These are phyloP conservation scores for Ennomos quercinarius DNA, from an alignment of 2,888 invertebrate genomes.

Conservation along the genomic window DNA sequence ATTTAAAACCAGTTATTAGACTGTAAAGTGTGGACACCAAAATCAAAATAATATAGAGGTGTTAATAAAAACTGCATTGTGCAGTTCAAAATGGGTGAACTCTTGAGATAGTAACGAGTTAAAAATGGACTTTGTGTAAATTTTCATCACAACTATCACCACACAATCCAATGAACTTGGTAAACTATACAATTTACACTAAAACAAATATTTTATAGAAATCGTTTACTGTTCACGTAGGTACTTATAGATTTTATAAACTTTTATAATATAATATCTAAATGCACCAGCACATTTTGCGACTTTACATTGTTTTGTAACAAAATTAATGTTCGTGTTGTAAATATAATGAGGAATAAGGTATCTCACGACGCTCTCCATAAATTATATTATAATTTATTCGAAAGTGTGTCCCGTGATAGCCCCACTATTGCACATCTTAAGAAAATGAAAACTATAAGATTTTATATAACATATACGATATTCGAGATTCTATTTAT, in stretches of 20 bases:
- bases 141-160: background rate
- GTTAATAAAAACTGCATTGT: too few relatives aligned
- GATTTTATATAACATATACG: slow-evolving; percentile 51
- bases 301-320: slow-evolving; percentile 31
- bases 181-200: slow-evolving; percentile 22
- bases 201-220: slow-evolving; percentile 16
- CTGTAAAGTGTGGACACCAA: too few relatives aligned
- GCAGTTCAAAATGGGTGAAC: background rate
- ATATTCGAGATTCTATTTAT: slow-evolving; percentile 49
- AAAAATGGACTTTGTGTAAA: slow-evolving; percentile 2
- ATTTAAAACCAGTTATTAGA: too few relatives aligned
- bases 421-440: slow-evolving; percentile 29
- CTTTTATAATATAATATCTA: slow-evolving; percentile 17
- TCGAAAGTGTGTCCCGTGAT: slow-evolving; percentile 24
- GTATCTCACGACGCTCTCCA: slow-evolving; percentile 33
- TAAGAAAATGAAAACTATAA: slow-evolving; percentile 33
- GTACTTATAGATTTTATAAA: slow-evolving; percentile 22
- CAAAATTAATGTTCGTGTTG: slow-evolving; percentile 25
- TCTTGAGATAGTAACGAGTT: slow-evolving; percentile 1
- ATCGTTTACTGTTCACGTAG: slow-evolving; percentile 12
- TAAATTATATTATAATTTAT: slow-evolving; percentile 31
- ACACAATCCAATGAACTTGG: slow-evolving; percentile 12
- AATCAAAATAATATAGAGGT: too few relatives aligned
- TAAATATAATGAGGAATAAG: slow-evolving; percentile 28
- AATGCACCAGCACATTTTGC: slow-evolving; percentile 34